Evolutionary conservation across 2,888 invertebrate species (phyloP), one percentile per base, ranked within the genome.

Genomic region (Drosophila borealis): DNA sequence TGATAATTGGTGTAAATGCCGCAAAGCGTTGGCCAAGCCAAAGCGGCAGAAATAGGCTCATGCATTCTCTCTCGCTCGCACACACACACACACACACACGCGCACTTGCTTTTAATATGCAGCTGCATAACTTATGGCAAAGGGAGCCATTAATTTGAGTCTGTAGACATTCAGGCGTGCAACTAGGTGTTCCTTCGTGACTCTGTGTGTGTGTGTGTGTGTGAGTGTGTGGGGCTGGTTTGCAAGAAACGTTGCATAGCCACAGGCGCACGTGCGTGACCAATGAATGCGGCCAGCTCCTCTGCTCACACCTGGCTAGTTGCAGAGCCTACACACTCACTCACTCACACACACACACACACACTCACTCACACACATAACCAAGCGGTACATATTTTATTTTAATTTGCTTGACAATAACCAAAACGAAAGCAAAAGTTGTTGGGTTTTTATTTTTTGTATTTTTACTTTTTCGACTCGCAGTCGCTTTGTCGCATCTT

Each of bases 1-100:
- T 71, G 84, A 88, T 85, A 85, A 89, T 85, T 85, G 90, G 84
- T 89, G 81, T 88, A 88, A 85, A 82, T 83, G 83, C 89, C 81
- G 62, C 80, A 82, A 42, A 70, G 77, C 86, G 63, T 59, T 67
- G 64, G 65, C 73, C 56, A 48, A 54, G 61, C 68, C 61, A 56
- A 83, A 68, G 46, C 73, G 66, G 34, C 53, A 37, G 67, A 21
- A 36, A 17, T 29, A 65, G 66, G n/a, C 50, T 46, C 50, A 41
- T 21, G 17, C 44, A 34, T 17, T 25, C 39, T 9, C 42, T 14
- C 39, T 14, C 19, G 42, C 19, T 34, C 48, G 14, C 51, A 55
- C 70, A 21, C 33, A 39, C 53, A 46, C 57, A 6, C 49, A 46
- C 41, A 55, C 64, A 29, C 17, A 2, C 13, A n/a, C 51, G 4